These are phyloP conservation scores for Cephus pulcher DNA, from an alignment of 2,888 invertebrate species.

Conservation along the genomic window DNA sequence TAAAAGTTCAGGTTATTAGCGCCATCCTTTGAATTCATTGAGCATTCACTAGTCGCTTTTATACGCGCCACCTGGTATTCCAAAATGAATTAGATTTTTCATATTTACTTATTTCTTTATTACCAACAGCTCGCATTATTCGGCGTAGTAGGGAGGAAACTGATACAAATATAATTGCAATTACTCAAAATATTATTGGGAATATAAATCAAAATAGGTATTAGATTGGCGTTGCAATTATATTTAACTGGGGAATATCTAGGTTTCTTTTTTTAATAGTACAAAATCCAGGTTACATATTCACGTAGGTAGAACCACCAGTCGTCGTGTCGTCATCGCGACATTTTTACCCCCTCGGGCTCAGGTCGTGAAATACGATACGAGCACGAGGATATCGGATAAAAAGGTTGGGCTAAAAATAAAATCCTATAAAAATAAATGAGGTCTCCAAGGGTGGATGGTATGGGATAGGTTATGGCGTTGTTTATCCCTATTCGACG, in stretches of 20 bases:
- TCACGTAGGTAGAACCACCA: neutral
- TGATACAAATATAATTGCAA: neutral
- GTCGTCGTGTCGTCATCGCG: neutral
- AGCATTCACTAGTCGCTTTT: neutral
- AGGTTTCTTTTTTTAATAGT: neutral
- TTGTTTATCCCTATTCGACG: slow-evolving; percentile 1
- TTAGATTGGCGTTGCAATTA: neutral
- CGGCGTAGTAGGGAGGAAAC: neutral
- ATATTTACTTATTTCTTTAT: neutral
- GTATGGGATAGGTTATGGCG: slow-evolving; percentile 5
- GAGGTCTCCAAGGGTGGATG: slow-evolving; percentile 2
- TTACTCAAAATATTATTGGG: neutral
- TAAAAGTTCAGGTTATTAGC: neutral
- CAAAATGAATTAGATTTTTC: neutral
- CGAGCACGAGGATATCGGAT: neutral
- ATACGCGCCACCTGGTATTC: neutral
- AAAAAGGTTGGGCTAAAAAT: slow-evolving; percentile 1
- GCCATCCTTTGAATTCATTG: neutral
- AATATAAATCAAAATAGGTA: too few relatives aligned
- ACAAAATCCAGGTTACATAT: neutral
- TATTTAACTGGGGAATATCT: neutral
- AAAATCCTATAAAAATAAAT: slow-evolving; percentile 8
- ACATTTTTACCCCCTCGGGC: neutral
- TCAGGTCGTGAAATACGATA: neutral
- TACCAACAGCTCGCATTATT: neutral